Evolutionary conservation across 2,113 vertebrate genomes (phyloP).

Genomic region (Thalassarche chlororhynchos): DNA sequence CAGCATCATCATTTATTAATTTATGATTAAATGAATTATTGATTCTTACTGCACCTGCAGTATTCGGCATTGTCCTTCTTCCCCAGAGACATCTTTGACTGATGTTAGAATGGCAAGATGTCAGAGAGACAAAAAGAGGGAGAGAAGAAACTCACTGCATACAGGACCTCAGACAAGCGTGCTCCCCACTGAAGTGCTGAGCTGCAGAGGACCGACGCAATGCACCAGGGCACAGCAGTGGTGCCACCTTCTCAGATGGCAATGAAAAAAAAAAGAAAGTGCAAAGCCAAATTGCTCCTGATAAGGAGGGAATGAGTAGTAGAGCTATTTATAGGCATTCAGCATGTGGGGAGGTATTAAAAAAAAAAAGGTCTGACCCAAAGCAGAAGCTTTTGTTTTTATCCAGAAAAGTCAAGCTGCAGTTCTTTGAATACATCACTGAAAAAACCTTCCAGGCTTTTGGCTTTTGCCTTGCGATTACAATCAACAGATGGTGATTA

Average conservation of each 20-base stretch:
- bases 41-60: conserved; percentile 52
- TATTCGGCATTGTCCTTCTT: conserved; percentile 39
- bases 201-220: not conserved
- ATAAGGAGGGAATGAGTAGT: conserved; percentile 1
- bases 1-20: conserved; percentile 66
- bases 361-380: not conserved
- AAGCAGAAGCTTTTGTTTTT: conserved; percentile 44
- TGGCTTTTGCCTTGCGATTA: conserved; percentile 60
- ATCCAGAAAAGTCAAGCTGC: conserved; percentile 56
- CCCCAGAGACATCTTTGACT: conserved; percentile 11
- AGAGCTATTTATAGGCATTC: conserved; percentile 30
- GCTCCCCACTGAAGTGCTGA: not conserved
- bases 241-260: not conserved
- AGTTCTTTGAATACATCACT: conserved; percentile 64
- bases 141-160: not conserved
- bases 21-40: conserved; percentile 72
- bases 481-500: conserved; percentile 71
- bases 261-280: not conserved
- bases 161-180: not conserved
- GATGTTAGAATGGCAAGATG: conserved; percentile 7
- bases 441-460: conserved; percentile 66
- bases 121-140: not conserved
- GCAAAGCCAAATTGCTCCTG: not conserved
- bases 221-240: not conserved
- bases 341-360: not conserved